Conservation (phyloP, 2,797 vertebrate species). For the Takifugu rubripes region DNA sequence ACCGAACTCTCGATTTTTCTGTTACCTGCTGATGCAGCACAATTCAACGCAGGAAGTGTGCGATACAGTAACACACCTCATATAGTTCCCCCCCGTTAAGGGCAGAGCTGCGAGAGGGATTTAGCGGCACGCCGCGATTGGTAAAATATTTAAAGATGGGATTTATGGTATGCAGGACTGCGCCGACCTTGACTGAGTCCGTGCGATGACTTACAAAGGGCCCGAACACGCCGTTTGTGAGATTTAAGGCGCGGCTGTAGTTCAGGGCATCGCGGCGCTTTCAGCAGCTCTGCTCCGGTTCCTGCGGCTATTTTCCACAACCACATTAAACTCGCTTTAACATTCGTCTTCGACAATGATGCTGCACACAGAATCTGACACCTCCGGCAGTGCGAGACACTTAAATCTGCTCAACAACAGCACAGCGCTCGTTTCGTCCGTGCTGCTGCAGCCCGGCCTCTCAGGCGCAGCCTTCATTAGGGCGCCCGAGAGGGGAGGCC, state of each 20-base stretch:
- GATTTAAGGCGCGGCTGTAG: neutral
- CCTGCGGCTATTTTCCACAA: slow-evolving; percentile 14
- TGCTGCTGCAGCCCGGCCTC: slow-evolving; percentile 37
- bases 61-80: slow-evolving; percentile 58
- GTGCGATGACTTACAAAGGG: too few species aligned
- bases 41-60: slow-evolving; percentile 42
- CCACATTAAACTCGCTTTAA: slow-evolving; percentile 56
- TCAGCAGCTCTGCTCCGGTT: slow-evolving; percentile 3
- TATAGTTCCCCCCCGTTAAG: slow-evolving; percentile 50
- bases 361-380: slow-evolving; percentile 52
- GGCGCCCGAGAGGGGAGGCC: slow-evolving; percentile 12
- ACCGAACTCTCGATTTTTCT: slow-evolving; percentile 22
- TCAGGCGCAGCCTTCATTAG: slow-evolving; percentile 39
- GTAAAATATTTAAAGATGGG: slow-evolving; percentile 37
- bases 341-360: slow-evolving; percentile 60
- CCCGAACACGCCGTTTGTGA: neutral
- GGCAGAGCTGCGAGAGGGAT: slow-evolving; percentile 37
- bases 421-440: slow-evolving; percentile 47
- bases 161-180: too few species aligned
- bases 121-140: slow-evolving; percentile 32
- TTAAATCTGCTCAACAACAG: slow-evolving; percentile 58
- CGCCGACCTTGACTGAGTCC: too few species aligned
- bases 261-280: slow-evolving; percentile 3
- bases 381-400: slow-evolving; percentile 53
- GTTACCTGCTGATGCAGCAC: slow-evolving; percentile 47